A percentile compares a stretch with the other conserved stretches of the same genome.
Conservation (phyloP, 2,797 vertebrate genomes). For the Sorex maritimensis region DNA sequence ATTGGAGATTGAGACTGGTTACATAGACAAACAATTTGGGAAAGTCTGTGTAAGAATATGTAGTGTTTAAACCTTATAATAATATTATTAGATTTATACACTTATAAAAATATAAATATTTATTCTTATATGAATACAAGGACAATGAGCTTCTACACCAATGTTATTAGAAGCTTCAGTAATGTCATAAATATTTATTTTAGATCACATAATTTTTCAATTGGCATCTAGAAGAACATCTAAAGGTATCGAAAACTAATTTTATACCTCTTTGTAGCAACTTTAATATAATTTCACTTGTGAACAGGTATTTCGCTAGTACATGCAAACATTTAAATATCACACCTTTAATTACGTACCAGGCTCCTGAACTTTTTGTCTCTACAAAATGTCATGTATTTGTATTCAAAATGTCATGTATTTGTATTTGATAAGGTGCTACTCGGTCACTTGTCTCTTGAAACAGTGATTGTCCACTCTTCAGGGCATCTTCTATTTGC, state of each 20-base stretch:
- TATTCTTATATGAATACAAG: slow-evolving; percentile 16
- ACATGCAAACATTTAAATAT: neutral
- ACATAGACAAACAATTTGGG: neutral
- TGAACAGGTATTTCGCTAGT: neutral
- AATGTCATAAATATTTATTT: neutral
- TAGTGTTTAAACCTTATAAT: neutral
- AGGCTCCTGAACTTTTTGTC: neutral
- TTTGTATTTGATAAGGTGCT: neutral
- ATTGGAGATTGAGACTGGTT: neutral
- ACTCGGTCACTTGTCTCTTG: neutral
- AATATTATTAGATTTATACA: neutral
- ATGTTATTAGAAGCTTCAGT: neutral
- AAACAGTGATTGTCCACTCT: neutral
- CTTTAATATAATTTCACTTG: neutral
- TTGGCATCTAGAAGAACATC: neutral
- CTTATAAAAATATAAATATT: slow-evolving; percentile 17
- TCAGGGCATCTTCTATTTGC: neutral
- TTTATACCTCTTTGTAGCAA: slow-evolving; percentile 36
- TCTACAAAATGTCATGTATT: neutral
- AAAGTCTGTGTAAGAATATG: neutral
- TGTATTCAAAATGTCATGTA: too few relatives aligned
- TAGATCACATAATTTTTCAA: slow-evolving; percentile 30
- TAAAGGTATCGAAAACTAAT: neutral
- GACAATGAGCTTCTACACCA: neutral
- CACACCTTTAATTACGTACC: neutral